Evolutionary conservation across 1,140 invertebrate genomes (phyloP).

Genomic region (Danaus melanippus): DNA sequence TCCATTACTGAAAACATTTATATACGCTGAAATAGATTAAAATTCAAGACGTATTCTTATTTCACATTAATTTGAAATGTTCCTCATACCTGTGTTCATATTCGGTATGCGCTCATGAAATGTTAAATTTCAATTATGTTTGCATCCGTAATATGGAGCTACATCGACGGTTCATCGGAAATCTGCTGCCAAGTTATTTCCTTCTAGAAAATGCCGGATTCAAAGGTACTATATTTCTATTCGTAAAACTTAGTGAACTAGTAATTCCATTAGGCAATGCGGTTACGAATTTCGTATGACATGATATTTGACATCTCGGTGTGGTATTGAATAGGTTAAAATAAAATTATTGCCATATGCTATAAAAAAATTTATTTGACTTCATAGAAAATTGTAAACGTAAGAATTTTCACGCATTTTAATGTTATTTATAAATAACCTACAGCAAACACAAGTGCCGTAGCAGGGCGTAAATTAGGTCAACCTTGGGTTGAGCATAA

Average conservation of each 20-base stretch:
- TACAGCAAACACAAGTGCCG: background rate
- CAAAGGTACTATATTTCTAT: constrained; percentile 28
- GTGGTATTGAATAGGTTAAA: too few species aligned
- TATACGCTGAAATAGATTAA: too few species aligned
- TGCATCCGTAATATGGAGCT: background rate
- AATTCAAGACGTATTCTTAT: too few species aligned
- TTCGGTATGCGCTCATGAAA: background rate
- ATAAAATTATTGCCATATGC: too few species aligned
- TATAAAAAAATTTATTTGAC: too few species aligned
- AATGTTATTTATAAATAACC: background rate
- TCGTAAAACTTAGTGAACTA: constrained; percentile 15
- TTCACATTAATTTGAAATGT: too few species aligned
- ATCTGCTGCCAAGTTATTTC: constrained; percentile 35
- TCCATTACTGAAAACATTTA: too few species aligned
- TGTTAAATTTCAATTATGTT: constrained; percentile 11
- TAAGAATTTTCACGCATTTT: constrained; percentile 1
- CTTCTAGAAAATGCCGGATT: constrained; percentile 37
- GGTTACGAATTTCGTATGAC: constrained; percentile 3
- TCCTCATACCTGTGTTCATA: too few species aligned
- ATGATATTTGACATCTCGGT: too few species aligned
- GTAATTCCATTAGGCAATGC: constrained; percentile 10
- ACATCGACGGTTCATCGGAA: constrained; percentile 25
- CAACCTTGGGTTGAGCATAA: constrained; percentile 9
- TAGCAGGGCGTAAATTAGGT: constrained; percentile 6
- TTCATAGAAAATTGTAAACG: background rate